phyloP scores from a whole-genome alignment of 2,113 vertebrate genomes.

The Probosciger aterrimus region DNA sequence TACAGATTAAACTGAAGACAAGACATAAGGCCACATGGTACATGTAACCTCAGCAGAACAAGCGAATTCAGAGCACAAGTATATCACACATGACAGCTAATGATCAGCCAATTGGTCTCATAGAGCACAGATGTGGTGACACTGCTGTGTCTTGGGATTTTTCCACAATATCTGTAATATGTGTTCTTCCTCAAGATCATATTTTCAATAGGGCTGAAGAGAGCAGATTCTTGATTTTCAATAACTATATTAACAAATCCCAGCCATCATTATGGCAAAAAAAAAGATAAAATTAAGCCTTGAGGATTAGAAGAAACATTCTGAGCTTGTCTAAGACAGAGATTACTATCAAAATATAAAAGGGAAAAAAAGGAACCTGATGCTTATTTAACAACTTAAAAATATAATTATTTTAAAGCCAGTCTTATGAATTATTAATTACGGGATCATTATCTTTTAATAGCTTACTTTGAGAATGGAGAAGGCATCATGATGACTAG shows the following conservation, averaged over 20 bases:
- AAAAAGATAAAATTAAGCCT: not conserved
- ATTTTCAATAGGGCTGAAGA: not conserved
- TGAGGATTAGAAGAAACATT: not conserved
- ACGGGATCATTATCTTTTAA: not conserved
- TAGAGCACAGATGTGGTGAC: not conserved
- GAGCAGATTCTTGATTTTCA: not conserved
- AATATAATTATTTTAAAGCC: constrained; percentile 11
- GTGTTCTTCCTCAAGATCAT: not conserved
- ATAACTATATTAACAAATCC: not conserved
- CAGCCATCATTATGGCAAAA: not conserved
- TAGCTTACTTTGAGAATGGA: not conserved
- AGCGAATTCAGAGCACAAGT: not conserved
- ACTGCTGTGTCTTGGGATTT: not conserved
- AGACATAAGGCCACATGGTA: not conserved
- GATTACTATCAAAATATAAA: not conserved
- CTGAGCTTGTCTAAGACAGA: not conserved
- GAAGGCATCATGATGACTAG: not conserved
- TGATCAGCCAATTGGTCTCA: not conserved
- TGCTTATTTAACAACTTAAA: not conserved
- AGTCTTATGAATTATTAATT: not conserved
- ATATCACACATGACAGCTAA: not conserved
- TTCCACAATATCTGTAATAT: not conserved
- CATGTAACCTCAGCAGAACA: not conserved
- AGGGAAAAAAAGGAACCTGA: not conserved
- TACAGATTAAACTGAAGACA: not conserved